Base-by-base conservation (phyloP, 2,888 invertebrate genomes). In the Lithophane leautieri region DNA sequence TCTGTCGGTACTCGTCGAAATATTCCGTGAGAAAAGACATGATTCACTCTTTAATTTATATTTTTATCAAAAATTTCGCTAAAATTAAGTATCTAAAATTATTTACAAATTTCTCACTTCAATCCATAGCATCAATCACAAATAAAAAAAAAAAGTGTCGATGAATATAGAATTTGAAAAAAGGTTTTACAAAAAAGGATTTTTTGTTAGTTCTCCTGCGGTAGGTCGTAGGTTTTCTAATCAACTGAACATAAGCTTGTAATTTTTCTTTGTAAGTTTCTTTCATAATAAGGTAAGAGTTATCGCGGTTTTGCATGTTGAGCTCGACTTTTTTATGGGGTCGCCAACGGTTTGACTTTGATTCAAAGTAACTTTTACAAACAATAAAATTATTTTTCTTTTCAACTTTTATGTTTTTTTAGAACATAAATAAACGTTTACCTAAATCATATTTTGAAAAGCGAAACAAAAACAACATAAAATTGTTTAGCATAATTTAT, bases 21-120 rank as follows among this genome's bases (percentile, higher is more conserved):
- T 96, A 96, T 91, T 96, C 96, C n/a, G 96, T 96, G 86, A 96
- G 82, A 77, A 95, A 96, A 73, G 96, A 96, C 96, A 96, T 96
- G 76, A 80, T 80, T 73, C 73, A 84, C 73, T 56, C 54, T 79
- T 70, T 50, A 71, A 84, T 82, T 86, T 83, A 78, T 61, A 63
- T 66, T 58, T 77, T 62, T 58, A n/a, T 40, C 4, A 42, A 76
- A 66, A 74, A 3, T 11, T 42, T 25, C 19, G 19, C 12, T 12
- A 19, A 47, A 60, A 25, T 34, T 4, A n/a, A n/a, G n/a, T n/a
- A 28, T 9, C 34, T 3, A 83, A 83, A 83, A 70, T 58, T 16
- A 34, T 67, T 63, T 52, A 69, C 42, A 28, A 22, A 76, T 42
- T 34, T n/a, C 16, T 28, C 40, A 61, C 42, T 69, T 70, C 75